Evolutionary conservation across 2,888 invertebrate species (phyloP).

Genomic region (Copidosoma aretas): DNA sequence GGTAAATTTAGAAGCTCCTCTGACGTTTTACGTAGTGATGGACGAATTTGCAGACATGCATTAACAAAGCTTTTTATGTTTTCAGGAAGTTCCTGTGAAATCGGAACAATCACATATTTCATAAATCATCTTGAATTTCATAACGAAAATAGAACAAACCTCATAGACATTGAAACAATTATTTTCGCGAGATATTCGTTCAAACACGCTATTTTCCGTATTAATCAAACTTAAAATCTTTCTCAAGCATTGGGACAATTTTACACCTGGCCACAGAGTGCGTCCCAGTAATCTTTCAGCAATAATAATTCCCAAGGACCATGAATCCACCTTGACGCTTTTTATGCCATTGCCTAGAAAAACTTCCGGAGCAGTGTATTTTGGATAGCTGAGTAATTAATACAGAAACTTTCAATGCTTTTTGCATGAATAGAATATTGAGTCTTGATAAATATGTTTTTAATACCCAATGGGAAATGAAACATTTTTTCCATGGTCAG

Average conservation of each 20-base stretch:
- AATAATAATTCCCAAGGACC: conserved; percentile 92
- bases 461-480: conserved; percentile 84
- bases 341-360: conserved; percentile 70
- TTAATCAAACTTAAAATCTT: conserved; percentile 79
- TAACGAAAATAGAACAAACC: conserved; percentile 58
- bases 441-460: too few species aligned
- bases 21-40: conserved; percentile 70
- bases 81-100: conserved; percentile 66
- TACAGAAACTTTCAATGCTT: conserved; percentile 20
- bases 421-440: too few species aligned
- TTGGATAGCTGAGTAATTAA: conserved; percentile 69
- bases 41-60: conserved; percentile 74
- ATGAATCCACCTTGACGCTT: conserved; percentile 86
- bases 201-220: conserved; percentile 67
- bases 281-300: conserved; percentile 78
- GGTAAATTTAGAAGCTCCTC: conserved; percentile 67
- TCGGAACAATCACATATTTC: conserved; percentile 20
- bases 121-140: not conserved
- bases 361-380: conserved; percentile 84
- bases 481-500: conserved; percentile 83
- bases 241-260: conserved; percentile 76
- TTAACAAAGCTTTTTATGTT: conserved; percentile 71
- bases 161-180: conserved; percentile 72
- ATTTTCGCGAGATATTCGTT: conserved; percentile 81
- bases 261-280: conserved; percentile 76